Base-by-base conservation (phyloP, 2,113 vertebrate genomes). In the Channa maculata region DNA sequence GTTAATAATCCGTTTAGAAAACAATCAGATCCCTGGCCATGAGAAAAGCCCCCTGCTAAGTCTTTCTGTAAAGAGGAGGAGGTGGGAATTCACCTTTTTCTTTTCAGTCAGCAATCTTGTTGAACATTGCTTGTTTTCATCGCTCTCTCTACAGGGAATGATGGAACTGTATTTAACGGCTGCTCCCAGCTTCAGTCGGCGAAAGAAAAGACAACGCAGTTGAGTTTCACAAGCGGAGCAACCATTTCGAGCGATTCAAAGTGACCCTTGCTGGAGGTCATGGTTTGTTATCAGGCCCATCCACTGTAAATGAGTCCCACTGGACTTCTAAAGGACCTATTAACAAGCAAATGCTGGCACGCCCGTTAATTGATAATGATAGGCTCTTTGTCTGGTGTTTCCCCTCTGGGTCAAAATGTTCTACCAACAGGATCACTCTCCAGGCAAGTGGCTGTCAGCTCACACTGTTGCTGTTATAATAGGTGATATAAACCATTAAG, bases 1-100 rank as follows among this genome's bases (percentile, higher is more conserved):
- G 93, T 95, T 94, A 95, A 95, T 95, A 95, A 95, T 94, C 94
- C 92, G 93, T 93, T 93, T 92, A 93, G 92, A 95, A 94, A 90
- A 85, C 89, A 94, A 94, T 93, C 89, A 93, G 91, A 93, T 93
- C 86, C 86, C 80, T 37, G 67, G 80, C 89, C 90, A 91, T 92
- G 89, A 93, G 91, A 89, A 91, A 91, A 85, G 86, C 83, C 91
- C 86, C 90, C 91, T 41, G 46, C 90, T 89, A 93, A 93, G 93
- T 91, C 91, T 91, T 90, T 94, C 90, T 92, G 89, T 92, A 86
- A 90, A 86, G 77, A 91, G 87, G 65, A 92, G 93, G 93, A 90
- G 92, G 92, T 89, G 89, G 88, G 87, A 89, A 90, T 87, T 85
- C 86, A 87, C 86, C 80, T 89, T 88, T 92, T 89, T 89, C 76